These are phyloP conservation scores for Urocyon cinereoargenteus DNA, from an alignment of 2,797 vertebrate species.

Conservation along the genomic window DNA sequence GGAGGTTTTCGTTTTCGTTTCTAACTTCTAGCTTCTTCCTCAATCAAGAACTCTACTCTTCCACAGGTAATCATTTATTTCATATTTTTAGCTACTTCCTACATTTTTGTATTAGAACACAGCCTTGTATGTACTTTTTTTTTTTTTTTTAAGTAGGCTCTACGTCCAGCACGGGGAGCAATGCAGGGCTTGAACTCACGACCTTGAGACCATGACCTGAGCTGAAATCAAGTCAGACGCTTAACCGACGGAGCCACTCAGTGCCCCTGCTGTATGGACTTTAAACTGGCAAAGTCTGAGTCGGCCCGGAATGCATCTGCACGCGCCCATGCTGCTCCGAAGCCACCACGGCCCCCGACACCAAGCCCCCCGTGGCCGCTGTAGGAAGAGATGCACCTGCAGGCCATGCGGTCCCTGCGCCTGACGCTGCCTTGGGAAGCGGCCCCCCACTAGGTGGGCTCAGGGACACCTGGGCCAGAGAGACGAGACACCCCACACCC, in stretches of 20 bases:
- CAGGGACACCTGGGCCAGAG: not conserved
- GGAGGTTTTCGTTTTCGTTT: too few species aligned
- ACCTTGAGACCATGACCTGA: not conserved
- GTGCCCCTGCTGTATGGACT: fast-evolving
- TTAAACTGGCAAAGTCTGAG: not conserved
- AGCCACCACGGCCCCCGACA: too few species aligned
- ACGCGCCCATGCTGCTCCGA: fast-evolving
- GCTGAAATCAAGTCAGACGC: not conserved
- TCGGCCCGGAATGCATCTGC: not conserved
- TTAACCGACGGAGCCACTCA: not conserved
- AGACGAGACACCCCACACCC: not conserved
- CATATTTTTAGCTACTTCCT: not conserved
- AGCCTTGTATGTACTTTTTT: not conserved
- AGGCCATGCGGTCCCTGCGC: fast-evolving
- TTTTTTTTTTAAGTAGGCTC: not conserved
- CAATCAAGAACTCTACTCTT: not conserved
- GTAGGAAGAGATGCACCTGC: fast-evolving
- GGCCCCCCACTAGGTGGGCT: not conserved
- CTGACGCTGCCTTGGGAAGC: too few species aligned
- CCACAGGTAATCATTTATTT: not conserved
- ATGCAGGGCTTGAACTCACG: not conserved
- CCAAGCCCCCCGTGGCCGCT: fast-evolving
- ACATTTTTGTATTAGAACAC: not conserved
- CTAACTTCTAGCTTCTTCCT: not conserved
- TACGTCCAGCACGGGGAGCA: not conserved